Evolutionary conservation across 2,888 invertebrate species (phyloP).

Genomic region (Cataglyphis livida): DNA sequence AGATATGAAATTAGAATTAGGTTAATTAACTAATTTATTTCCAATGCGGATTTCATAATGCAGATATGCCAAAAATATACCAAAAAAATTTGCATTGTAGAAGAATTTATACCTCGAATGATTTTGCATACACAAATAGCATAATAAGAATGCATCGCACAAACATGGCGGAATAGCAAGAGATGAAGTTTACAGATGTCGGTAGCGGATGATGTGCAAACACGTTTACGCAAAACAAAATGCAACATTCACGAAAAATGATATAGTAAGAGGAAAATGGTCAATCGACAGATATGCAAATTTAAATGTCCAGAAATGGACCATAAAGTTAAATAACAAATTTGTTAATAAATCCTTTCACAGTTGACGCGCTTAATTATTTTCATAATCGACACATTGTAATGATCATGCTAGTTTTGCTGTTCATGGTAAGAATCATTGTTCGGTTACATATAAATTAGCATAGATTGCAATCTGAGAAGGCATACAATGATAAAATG

Average conservation of each 20-base stretch:
- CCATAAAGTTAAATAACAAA: neutral
- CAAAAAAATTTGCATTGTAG: neutral
- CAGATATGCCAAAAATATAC: neutral
- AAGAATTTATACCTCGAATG: neutral
- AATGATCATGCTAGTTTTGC: conserved; percentile 29
- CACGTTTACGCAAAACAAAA: conserved; percentile 9
- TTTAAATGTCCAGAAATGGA: neutral
- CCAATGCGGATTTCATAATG: neutral
- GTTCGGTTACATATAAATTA: conserved; percentile 68
- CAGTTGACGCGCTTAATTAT: conserved; percentile 35
- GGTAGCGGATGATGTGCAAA: conserved; percentile 28
- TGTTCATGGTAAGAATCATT: conserved; percentile 53
- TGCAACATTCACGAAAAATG: neutral
- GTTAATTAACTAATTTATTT: conserved; percentile 5
- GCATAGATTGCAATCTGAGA: conserved; percentile 70
- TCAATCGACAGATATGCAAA: neutral
- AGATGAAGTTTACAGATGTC: conserved; percentile 36
- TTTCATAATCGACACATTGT: conserved; percentile 24
- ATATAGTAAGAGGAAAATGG: neutral
- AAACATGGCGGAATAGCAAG: conserved; percentile 26
- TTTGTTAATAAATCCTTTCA: neutral
- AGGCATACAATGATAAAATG: conserved; percentile 76
- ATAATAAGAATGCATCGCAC: conserved; percentile 2
- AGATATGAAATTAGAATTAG: neutral
- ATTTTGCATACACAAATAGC: neutral